phyloP scores from a whole-genome alignment of 2,888 invertebrate species.

The Aspidiotus rigidus region DNA sequence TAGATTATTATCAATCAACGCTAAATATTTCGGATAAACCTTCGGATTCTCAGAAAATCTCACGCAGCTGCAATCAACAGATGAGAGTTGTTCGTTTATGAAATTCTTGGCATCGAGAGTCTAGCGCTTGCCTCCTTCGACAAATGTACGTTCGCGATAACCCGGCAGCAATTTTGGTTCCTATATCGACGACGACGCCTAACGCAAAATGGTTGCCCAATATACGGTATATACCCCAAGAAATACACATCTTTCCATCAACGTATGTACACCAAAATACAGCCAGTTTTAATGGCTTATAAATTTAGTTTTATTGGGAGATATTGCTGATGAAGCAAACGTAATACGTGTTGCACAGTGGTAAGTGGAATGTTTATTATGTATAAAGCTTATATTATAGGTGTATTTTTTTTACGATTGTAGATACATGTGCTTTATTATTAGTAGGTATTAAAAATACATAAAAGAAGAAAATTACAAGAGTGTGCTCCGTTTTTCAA shows the following conservation, averaged over 20 bases:
- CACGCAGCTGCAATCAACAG: too few relatives aligned
- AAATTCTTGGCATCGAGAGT: too few relatives aligned
- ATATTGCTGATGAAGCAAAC: neutral
- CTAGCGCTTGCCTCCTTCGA: too few relatives aligned
- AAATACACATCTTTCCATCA: neutral
- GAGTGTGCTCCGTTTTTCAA: neutral
- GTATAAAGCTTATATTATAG: neutral
- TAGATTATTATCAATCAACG: too few relatives aligned
- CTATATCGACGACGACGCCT: neutral
- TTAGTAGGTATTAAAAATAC: conserved; percentile 1
- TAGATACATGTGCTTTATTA: conserved; percentile 14
- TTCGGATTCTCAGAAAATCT: too few relatives aligned
- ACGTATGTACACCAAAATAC: conserved; percentile 1
- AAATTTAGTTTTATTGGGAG: conserved; percentile 30
- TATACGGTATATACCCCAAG: too few relatives aligned
- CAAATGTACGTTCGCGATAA: too few relatives aligned
- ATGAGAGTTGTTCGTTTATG: too few relatives aligned
- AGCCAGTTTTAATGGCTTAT: conserved; percentile 33
- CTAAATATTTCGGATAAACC: too few relatives aligned
- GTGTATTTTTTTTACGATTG: conserved; percentile 23
- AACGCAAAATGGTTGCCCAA: too few relatives aligned
- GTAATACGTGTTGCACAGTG: neutral
- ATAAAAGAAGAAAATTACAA: neutral
- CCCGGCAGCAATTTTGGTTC: too few relatives aligned
- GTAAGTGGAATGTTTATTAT: conserved; percentile 30